These are phyloP conservation scores for Muntiacus reevesi DNA, from an alignment of 2,113 vertebrate species.

Conservation along the genomic window DNA sequence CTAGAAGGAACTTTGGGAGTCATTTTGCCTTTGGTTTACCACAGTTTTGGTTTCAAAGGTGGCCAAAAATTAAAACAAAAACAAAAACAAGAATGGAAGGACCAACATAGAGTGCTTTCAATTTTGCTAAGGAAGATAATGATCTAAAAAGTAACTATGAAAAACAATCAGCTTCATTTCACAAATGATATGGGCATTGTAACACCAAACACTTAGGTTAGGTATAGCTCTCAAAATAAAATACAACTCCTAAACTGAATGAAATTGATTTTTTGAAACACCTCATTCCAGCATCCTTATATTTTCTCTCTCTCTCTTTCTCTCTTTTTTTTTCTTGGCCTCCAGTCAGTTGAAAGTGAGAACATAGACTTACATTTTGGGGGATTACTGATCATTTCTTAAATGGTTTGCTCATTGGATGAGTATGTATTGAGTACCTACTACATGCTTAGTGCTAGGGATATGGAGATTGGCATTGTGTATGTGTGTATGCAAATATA, in stretches of 20 bases:
- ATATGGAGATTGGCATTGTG: not conserved
- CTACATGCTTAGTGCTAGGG: not conserved
- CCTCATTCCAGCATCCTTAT: not conserved
- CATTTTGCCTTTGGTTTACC: not conserved
- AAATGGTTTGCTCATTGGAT: not conserved
- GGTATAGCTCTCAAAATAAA: not conserved
- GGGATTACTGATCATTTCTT: not conserved
- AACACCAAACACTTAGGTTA: not conserved
- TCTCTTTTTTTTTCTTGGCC: not conserved
- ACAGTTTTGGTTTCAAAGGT: not conserved
- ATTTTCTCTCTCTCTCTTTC: too few species aligned
- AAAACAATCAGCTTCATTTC: not conserved
- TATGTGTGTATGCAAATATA: not conserved
- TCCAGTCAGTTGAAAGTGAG: not conserved
- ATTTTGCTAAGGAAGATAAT: constrained; percentile 5
- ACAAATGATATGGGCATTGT: not conserved
- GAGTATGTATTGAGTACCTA: not conserved
- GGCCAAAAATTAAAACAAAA: not conserved
- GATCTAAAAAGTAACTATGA: not conserved
- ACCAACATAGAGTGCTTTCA: not conserved
- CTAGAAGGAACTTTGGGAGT: not conserved
- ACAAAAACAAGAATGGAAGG: not conserved
- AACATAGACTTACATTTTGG: not conserved
- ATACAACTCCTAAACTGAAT: not conserved
- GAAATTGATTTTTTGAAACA: not conserved